A percentile compares a stretch with the other conserved stretches of the same genome.
These are phyloP conservation scores for Chionis minor DNA, from an alignment of 2,113 vertebrate species.

Conservation along the genomic window DNA sequence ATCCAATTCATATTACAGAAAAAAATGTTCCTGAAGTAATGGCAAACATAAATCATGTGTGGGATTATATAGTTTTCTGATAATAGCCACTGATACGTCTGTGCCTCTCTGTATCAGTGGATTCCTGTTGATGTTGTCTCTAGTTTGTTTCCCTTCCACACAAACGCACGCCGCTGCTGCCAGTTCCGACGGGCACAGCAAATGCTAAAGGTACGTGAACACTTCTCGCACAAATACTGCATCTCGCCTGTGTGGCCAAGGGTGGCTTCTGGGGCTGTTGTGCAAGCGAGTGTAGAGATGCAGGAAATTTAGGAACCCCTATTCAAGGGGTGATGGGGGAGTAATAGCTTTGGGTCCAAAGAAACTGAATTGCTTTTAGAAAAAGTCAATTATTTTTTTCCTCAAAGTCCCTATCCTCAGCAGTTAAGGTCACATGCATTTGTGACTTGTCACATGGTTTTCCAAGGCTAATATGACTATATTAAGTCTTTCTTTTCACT, in stretches of 20 bases:
- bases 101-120: not conserved
- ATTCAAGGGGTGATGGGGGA: not conserved
- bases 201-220: rapidly evolving
- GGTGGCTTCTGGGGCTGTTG: not conserved
- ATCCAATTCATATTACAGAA: not conserved
- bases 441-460: not conserved
- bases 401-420: not conserved
- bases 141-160: not conserved
- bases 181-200: not conserved
- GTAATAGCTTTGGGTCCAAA: not conserved
- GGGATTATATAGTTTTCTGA: not conserved
- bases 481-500: not conserved
- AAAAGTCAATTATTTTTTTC: not conserved
- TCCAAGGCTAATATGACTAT: not conserved
- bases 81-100: rapidly evolving
- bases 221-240: rapidly evolving
- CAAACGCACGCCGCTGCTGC: not conserved
- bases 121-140: not conserved
- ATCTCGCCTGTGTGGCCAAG: rapidly evolving
- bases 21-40: not conserved
- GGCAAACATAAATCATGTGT: not conserved
- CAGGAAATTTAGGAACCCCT: not conserved
- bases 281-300: not conserved
- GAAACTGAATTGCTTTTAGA: not conserved
- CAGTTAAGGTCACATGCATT: rapidly evolving